Conservation (phyloP, 2,888 invertebrate genomes). For the Leuctra nigra region DNA sequence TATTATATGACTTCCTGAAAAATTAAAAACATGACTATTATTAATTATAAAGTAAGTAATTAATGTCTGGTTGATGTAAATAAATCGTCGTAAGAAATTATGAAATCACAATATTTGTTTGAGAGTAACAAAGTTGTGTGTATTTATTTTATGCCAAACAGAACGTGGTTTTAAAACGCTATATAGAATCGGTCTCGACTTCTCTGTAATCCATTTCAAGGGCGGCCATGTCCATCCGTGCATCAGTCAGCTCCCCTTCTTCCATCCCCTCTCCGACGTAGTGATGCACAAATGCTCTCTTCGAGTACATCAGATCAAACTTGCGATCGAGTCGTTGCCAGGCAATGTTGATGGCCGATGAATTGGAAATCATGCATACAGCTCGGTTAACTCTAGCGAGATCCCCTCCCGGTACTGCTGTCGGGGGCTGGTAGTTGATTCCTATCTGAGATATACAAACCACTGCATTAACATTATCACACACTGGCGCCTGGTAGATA, state of each 20-base stretch:
- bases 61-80: no score
- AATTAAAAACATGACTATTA: no score
- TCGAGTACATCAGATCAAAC: conserved; percentile 52
- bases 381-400: conserved; percentile 46
- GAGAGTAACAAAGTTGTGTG: no score
- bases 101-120: no score
- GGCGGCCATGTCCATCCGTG: conserved; percentile 54
- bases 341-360: conserved; percentile 51
- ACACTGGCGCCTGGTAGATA: no score
- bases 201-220: conserved; percentile 60
- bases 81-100: no score
- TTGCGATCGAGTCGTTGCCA: conserved; percentile 51
- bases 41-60: no score
- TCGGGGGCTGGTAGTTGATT: conserved; percentile 43
- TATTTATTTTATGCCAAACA: no score
- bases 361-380: conserved; percentile 51
- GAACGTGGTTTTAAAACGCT: no score
- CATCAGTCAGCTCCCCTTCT: conserved; percentile 56
- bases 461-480: no score
- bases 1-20: no score
- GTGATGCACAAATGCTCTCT: conserved; percentile 53
- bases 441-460: no score
- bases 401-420: conserved; percentile 43
- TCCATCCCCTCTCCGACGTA: conserved; percentile 42
- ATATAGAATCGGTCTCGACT: conserved; percentile 44